Conservation (phyloP, 2,888 invertebrate genomes). For the Heliconius erato region DNA sequence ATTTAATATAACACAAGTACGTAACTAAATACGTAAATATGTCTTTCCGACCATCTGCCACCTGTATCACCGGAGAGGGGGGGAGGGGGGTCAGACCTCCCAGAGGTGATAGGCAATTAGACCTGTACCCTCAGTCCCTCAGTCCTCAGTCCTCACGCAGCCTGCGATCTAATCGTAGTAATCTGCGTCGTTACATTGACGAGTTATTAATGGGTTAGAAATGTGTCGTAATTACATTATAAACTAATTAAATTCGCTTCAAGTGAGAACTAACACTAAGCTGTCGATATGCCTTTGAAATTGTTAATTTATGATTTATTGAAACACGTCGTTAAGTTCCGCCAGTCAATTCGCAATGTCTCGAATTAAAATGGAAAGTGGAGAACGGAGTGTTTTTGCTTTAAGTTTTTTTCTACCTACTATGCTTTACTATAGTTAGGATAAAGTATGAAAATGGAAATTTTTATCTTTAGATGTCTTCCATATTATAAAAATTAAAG, state of each 20-base stretch:
- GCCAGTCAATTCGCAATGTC: neutral
- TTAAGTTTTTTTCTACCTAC: no score
- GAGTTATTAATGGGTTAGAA: slow-evolving; percentile 19
- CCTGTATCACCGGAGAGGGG: neutral
- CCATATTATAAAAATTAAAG: no score
- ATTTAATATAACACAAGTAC: no score
- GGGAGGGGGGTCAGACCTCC: neutral
- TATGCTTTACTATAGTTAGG: no score
- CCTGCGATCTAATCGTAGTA: slow-evolving; percentile 4
- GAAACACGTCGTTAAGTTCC: neutral
- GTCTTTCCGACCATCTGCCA: neutral
- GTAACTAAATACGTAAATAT: no score
- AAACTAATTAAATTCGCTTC: slow-evolving; percentile 13
- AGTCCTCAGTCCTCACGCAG: slow-evolving; percentile 8
- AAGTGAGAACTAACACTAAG: neutral
- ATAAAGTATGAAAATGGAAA: no score
- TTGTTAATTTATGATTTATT: neutral
- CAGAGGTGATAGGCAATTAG: neutral
- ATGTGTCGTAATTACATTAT: slow-evolving; percentile 3
- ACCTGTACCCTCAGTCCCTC: neutral
- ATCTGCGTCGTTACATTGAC: slow-evolving; percentile 16
- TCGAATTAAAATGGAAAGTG: no score
- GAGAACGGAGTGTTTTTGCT: no score
- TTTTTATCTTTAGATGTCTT: no score
- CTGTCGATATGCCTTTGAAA: neutral